A percentile compares a stretch with the other conserved stretches of the same genome.
Conservation (phyloP, 1,140 invertebrate genomes). For the Papilio polyxenes region DNA sequence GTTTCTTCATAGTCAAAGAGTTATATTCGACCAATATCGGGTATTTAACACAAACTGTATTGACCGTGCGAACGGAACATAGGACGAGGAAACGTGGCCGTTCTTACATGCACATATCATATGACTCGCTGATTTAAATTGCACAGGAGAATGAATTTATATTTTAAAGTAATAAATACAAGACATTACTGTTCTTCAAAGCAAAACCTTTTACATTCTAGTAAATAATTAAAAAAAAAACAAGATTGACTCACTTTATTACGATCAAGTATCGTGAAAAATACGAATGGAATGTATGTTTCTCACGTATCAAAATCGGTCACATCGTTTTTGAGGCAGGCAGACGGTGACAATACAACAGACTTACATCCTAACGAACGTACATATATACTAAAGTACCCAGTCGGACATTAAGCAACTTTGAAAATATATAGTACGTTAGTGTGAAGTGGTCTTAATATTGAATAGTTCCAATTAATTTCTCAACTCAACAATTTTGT, state of each 20-base stretch:
- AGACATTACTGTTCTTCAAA: not conserved
- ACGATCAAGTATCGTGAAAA: no score
- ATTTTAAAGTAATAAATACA: not conserved
- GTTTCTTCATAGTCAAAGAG: not conserved
- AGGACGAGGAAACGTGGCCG: not conserved
- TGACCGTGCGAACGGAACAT: constrained; percentile 12
- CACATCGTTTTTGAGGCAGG: no score
- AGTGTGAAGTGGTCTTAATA: not conserved
- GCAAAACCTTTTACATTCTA: not conserved
- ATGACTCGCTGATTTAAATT: not conserved
- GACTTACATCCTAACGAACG: not conserved
- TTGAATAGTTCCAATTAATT: constrained; percentile 9
- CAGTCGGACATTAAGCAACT: not conserved
- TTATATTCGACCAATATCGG: not conserved
- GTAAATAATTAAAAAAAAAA: no score
- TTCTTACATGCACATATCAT: not conserved
- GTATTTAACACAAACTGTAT: not conserved
- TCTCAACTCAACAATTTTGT: not conserved
- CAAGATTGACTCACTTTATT: no score
- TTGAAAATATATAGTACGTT: not conserved
- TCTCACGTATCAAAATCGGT: not conserved
- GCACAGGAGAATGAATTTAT: not conserved
- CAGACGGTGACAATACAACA: not conserved
- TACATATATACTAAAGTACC: not conserved
- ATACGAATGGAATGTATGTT: no score